Percentiles rank a stretch among this genome's conserved stretches.
These are phyloP conservation scores for Hypsopygia costalis DNA, from an alignment of 2,888 invertebrate genomes.

Conservation along the genomic window DNA sequence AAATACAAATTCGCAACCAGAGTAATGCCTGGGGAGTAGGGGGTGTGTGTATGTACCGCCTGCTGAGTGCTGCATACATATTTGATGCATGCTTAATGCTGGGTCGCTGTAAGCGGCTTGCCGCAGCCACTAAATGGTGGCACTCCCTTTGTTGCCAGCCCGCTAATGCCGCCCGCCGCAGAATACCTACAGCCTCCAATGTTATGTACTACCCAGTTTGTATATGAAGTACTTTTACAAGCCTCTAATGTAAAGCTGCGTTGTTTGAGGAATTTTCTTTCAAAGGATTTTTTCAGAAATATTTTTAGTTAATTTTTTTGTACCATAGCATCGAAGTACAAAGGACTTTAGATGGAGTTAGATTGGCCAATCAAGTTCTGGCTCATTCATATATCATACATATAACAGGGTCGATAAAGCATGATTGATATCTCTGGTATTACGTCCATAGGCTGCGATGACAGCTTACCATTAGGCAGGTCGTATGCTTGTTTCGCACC, in stretches of 20 bases:
- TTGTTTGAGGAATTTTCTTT: neutral
- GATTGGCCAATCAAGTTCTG: too few relatives aligned
- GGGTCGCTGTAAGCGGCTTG: conserved; percentile 24
- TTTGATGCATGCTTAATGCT: conserved; percentile 57
- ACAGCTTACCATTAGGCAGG: too few relatives aligned
- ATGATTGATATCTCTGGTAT: too few relatives aligned
- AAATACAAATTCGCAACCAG: neutral
- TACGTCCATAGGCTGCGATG: too few relatives aligned
- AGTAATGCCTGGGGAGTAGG: neutral
- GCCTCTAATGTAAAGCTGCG: neutral
- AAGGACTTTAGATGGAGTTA: too few relatives aligned
- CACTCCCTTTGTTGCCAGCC: conserved; percentile 48
- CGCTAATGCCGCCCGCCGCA: conserved; percentile 24
- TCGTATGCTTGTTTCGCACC: too few relatives aligned
- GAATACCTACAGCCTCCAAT: conserved; percentile 10
- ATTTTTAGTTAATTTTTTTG: neutral
- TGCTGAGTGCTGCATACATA: conserved; percentile 57
- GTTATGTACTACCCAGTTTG: conserved; percentile 4
- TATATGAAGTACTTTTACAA: conserved; percentile 2
- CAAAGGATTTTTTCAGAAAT: conserved; percentile 1
- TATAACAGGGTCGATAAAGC: too few relatives aligned
- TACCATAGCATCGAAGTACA: too few relatives aligned
- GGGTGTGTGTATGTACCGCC: conserved; percentile 28
- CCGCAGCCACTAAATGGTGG: conserved; percentile 22
- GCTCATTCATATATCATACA: too few relatives aligned